Base-by-base conservation (phyloP, 1,140 invertebrate species). In the Drosophila hydei region DNA sequence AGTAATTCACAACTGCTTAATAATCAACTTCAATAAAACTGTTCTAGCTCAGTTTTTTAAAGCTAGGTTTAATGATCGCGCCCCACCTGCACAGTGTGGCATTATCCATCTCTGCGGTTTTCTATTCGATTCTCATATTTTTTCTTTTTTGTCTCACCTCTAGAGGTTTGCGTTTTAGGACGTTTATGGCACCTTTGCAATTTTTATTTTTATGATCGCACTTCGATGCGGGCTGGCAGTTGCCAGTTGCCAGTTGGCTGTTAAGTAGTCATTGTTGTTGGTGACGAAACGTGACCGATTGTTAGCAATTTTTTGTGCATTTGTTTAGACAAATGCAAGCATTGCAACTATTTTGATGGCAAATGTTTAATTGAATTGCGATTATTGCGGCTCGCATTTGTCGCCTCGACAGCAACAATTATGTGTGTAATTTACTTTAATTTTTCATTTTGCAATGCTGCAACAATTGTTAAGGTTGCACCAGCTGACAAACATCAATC, bases 401-500 rank as follows among this genome's bases (percentile, higher is more conserved):
- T 61, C 54, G 67, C 77, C 75, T 79, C 77, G 58, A 43, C 60
- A 55, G 58, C 69, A 77, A 80, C 77, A 81, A 80, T 81, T 80
- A 77, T 87, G 71, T 87, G 74, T 65, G 71, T 87, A 85, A 85
- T 87, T 85, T 77, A 81, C 77, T 85, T 87, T 61, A 75, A 81
- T 81, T 87, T 76, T 69, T 61, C 38, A 67, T 58, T 45, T 21
- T 48, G 55, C 59, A 63, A 43, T 73, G 67, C 75, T 72, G 72
- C 71, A 76, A 77, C 69, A 59, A 77, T 70, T 75, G 62, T 62
- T 77, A 74, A 73, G 73, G 79, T 73, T 64, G 59, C 75, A 70
- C 50, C 74, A 87, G 81, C 81, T 85, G 81, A 85, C 81, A 85
- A 87, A 87, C 81, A 85, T 85, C 81, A 85, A 87, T 85, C 81